A percentile compares a stretch with the other conserved stretches of the same genome.
Conservation (phyloP, 1,140 invertebrate genomes). For the Calliopsis andreniformis region DNA sequence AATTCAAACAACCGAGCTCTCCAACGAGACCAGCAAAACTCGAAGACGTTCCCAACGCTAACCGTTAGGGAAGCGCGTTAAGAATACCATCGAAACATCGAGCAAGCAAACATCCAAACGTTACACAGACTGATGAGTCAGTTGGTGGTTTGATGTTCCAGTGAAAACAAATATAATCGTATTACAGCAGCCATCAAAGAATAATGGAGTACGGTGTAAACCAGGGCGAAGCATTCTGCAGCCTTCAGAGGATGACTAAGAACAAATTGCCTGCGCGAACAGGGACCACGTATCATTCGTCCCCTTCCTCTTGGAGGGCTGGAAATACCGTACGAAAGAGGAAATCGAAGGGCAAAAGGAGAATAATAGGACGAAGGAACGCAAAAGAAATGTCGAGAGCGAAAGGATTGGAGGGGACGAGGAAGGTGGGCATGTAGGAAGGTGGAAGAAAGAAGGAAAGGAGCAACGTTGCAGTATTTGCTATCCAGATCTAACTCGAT, state of each 20-base stretch:
- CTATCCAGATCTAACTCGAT: conserved; percentile 15
- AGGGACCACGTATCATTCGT: conserved; percentile 22
- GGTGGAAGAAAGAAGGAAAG: not conserved
- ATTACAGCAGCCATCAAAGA: not conserved
- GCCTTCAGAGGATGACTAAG: conserved; percentile 37
- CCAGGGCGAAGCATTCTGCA: not conserved
- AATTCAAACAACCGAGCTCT: no score
- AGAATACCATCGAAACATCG: conserved; percentile 21
- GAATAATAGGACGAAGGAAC: conserved; percentile 14
- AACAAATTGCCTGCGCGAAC: conserved; percentile 33
- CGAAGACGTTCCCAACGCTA: no score
- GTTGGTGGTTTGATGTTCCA: not conserved
- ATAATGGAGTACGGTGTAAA: conserved; percentile 37
- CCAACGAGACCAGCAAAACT: no score
- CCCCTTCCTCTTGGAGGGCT: conserved; percentile 46
- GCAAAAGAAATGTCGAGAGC: conserved; percentile 12
- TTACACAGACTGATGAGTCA: not conserved
- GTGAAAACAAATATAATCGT: conserved; percentile 23
- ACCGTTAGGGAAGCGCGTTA: not conserved
- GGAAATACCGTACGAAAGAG: conserved; percentile 30
- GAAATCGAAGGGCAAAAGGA: conserved; percentile 16
- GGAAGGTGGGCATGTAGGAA: no score
- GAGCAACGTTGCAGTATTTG: conserved; percentile 3
- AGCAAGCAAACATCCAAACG: not conserved
- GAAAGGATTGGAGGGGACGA: conserved; percentile 14